A percentile compares a stretch with the other conserved stretches of the same genome.
Conservation (phyloP, 2,113 vertebrate genomes). For the Trichechus manatus region DNA sequence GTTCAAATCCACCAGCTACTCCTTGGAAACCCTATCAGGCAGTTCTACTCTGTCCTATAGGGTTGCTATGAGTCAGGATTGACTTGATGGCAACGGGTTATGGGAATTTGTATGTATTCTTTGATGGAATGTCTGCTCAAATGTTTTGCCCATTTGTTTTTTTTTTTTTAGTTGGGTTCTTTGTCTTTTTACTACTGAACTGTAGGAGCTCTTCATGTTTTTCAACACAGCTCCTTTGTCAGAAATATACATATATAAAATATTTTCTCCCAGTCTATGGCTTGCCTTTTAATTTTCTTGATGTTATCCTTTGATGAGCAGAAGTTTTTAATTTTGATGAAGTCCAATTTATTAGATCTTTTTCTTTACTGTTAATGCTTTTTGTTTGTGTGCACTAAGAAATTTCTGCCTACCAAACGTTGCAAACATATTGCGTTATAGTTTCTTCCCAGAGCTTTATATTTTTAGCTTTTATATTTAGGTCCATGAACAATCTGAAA, state of each 20-base stretch:
- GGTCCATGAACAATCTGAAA: neutral
- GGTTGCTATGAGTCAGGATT: too few relatives aligned
- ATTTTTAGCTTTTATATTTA: slow-evolving; percentile 22
- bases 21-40: too few relatives aligned
- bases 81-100: too few relatives aligned
- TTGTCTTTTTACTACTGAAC: neutral
- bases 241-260: neutral
- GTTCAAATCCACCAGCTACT: too few relatives aligned
- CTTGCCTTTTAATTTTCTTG: slow-evolving; percentile 8
- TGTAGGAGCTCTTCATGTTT: neutral
- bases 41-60: too few relatives aligned
- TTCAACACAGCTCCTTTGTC: neutral
- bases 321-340: slow-evolving; percentile 2
- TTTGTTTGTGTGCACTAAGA: neutral
- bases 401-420: neutral
- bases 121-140: too few relatives aligned
- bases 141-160: neutral
- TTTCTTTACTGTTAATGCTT: neutral
- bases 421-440: neutral
- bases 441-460: neutral
- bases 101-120: too few relatives aligned
- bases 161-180: neutral
- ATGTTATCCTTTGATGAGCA: neutral
- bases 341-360: neutral
- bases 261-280: neutral